Conservation (phyloP, 2,797 vertebrate species). For the Etheostoma perlongum region DNA sequence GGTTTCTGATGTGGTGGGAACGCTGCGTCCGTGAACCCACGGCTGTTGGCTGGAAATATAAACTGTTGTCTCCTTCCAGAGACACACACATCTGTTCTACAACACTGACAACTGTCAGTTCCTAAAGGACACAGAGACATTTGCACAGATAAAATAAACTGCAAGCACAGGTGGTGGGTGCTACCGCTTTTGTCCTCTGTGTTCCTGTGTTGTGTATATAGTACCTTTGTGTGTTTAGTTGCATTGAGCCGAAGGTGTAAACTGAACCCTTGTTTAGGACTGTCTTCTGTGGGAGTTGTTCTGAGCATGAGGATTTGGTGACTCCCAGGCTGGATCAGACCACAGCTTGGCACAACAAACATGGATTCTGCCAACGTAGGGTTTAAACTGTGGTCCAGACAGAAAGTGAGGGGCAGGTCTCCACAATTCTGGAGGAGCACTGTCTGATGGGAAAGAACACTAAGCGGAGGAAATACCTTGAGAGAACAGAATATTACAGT, state of each 20-base stretch:
- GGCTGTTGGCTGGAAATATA: conserved; percentile 90
- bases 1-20: conserved; percentile 86
- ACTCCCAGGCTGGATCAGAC: conserved; percentile 83
- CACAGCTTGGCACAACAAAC: conserved; percentile 84
- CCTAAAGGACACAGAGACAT: conserved; percentile 74
- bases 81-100: conserved; percentile 83
- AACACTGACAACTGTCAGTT: conserved; percentile 84
- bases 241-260: conserved; percentile 89
- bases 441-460: conserved; percentile 81
- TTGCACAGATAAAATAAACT: conserved; percentile 13
- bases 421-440: conserved; percentile 88
- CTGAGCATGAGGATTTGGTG: conserved; percentile 91
- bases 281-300: conserved; percentile 81
- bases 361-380: conserved; percentile 60
- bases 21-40: conserved; percentile 82
- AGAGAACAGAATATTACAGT: conserved; percentile 6
- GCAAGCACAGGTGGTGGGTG: neutral
- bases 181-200: no score
- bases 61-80: conserved; percentile 83
- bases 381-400: conserved; percentile 73
- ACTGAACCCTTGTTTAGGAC: conserved; percentile 73
- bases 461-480: conserved; percentile 89
- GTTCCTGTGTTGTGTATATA: neutral
- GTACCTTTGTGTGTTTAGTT: conserved; percentile 88
- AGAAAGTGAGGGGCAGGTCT: conserved; percentile 87